These are phyloP conservation scores for Cygnus buccinator DNA, from an alignment of 2,113 vertebrate species.

Conservation along the genomic window DNA sequence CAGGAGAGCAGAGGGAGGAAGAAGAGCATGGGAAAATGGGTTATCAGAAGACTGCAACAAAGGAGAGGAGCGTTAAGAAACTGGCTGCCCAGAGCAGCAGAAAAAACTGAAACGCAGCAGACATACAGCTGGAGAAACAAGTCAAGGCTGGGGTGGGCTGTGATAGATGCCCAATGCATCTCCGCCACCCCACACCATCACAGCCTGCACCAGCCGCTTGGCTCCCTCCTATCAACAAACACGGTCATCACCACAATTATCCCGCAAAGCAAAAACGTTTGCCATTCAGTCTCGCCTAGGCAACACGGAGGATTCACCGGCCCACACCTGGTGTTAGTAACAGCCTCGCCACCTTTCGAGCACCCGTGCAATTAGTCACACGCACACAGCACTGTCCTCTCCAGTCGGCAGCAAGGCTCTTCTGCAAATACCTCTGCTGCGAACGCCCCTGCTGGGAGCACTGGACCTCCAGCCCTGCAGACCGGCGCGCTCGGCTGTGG, in stretches of 20 bases:
- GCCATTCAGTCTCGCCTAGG: not conserved
- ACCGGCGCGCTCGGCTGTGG: too few relatives aligned
- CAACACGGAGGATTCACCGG: not conserved
- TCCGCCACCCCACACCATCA: not conserved
- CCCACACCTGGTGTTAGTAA: not conserved
- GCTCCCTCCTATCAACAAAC: not conserved
- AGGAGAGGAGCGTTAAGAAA: not conserved
- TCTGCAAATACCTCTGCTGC: not conserved
- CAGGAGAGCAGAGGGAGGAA: not conserved
- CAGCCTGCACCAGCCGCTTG: not conserved
- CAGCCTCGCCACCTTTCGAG: not conserved
- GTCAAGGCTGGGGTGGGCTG: rapidly evolving
- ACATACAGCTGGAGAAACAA: rapidly evolving
- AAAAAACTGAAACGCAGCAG: not conserved
- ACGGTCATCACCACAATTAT: not conserved
- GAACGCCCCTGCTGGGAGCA: too few relatives aligned
- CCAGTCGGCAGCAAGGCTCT: not conserved
- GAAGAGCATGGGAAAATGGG: not conserved
- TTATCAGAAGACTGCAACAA: not conserved
- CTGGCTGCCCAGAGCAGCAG: not conserved
- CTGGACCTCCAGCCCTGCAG: too few relatives aligned
- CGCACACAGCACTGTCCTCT: not conserved
- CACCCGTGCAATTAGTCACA: not conserved
- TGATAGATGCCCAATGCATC: rapidly evolving
- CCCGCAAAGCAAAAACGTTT: not conserved